These are phyloP conservation scores for Patagioenas fasciata DNA, from an alignment of 2,113 vertebrate genomes.

Conservation along the genomic window DNA sequence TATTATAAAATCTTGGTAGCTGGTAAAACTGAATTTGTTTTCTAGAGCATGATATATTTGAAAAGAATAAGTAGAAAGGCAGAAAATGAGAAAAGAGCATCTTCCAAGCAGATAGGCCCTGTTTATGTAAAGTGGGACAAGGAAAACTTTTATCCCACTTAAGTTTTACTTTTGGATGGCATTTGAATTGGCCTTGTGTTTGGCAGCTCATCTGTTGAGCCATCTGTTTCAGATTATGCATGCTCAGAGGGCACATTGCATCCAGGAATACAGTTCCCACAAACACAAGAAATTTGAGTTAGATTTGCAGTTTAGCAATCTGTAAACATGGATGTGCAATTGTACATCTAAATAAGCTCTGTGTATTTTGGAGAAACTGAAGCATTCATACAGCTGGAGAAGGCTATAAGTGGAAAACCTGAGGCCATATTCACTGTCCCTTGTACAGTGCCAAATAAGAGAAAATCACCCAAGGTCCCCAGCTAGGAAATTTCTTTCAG, in stretches of 20 bases:
- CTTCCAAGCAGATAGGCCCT: neutral
- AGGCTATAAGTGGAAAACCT: neutral
- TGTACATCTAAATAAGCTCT: neutral
- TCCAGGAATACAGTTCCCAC: neutral
- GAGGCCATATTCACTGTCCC: neutral
- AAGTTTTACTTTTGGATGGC: conserved; percentile 53
- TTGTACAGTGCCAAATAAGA: neutral
- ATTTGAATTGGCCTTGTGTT: conserved; percentile 42
- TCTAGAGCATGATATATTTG: neutral
- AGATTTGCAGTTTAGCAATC: conserved; percentile 8
- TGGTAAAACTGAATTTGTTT: neutral
- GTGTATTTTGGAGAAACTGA: neutral
- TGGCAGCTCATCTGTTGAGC: conserved; percentile 51
- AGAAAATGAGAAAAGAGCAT: neutral
- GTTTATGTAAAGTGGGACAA: neutral
- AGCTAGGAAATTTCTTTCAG: neutral
- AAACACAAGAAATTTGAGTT: conserved; percentile 14
- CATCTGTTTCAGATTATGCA: conserved; percentile 52
- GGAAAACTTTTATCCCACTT: conserved; percentile 40
- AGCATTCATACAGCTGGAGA: neutral
- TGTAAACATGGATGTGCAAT: neutral
- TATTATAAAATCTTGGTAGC: neutral
- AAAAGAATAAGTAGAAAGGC: neutral
- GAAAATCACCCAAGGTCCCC: neutral
- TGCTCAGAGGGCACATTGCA: conserved; percentile 36